These are phyloP conservation scores for Mantis religiosa DNA, from an alignment of 2,888 invertebrate genomes.

Conservation along the genomic window DNA sequence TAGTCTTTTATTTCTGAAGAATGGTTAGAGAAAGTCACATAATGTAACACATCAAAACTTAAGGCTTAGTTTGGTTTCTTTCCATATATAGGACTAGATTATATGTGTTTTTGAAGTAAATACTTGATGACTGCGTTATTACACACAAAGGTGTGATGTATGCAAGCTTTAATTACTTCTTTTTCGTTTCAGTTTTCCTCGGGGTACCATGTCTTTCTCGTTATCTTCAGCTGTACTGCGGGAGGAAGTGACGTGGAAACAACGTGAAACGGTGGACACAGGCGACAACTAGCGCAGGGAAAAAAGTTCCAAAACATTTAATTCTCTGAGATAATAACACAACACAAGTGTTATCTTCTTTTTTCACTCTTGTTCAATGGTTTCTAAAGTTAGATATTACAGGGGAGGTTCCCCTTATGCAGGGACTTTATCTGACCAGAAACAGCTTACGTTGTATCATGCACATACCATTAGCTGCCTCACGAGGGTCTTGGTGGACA, in stretches of 20 bases:
- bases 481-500: not conserved
- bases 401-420: not conserved
- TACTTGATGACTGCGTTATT: no score
- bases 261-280: not conserved
- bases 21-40: no score
- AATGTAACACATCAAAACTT: no score
- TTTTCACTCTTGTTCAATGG: not conserved
- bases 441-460: not conserved
- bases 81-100: no score
- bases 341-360: not conserved
- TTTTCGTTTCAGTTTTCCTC: not conserved
- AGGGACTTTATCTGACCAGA: not conserved
- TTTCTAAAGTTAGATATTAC: not conserved
- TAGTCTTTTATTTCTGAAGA: no score
- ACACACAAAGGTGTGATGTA: not conserved
- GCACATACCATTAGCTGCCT: not conserved
- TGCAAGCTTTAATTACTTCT: not conserved
- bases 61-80: no score
- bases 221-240: not conserved
- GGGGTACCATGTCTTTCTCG: not conserved
- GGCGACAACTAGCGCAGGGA: not conserved
- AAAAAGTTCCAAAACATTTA: not conserved
- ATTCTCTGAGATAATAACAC: not conserved
- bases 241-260: not conserved
- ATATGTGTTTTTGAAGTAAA: no score